Base-by-base conservation (phyloP, 2,113 vertebrate species). In the Menura novaehollandiae region DNA sequence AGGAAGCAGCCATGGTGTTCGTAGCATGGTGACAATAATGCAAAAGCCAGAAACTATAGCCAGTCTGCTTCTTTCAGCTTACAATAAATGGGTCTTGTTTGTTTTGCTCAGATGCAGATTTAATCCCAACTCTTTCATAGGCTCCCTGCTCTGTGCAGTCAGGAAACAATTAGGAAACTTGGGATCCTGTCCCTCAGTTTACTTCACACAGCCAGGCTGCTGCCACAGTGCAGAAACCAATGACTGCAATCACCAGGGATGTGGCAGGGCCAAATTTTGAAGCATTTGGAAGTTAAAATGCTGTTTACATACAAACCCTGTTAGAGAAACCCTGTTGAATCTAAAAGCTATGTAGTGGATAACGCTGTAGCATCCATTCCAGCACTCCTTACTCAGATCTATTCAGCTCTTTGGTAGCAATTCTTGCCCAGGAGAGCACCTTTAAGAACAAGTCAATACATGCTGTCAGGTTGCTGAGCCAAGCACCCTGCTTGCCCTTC, bases 1-100 rank as follows among this genome's bases (percentile, higher is more conserved):
- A 94, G 81, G 90, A 92, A 95, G 95, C 88, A 96, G 85, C 95
- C 96, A 94, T 96, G 95, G 93, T 95, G 83, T 87, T 87, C 9
- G 37, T 68, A 93, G 77, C 53, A 26, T 2, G 26, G 84, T n/a
- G 80, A 91, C 91, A 97, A 92, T 95, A 92, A 97, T 89, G 85
- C 9, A 15, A 83, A 94, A 89, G 49, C 24, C 86, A 84, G 83
- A 92, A 95, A 80, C 92, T 78, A 91, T 81, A 94, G 85, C 49
- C 60, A 81, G 91, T 67, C 80, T 93, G 85, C 53, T 33, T 89
- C 91, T 95, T 94, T 96, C 93, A 94, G 58, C 4, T 1, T 49
- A 89, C 88, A 91, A 96, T 78, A 86, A 93, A 92, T 0, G 49
- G 32, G 80, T 53, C 46, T 32, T 92, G 92, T 95, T 96, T 96